Conservation (phyloP, 2,888 invertebrate genomes). For the Phaedon cochleariae region DNA sequence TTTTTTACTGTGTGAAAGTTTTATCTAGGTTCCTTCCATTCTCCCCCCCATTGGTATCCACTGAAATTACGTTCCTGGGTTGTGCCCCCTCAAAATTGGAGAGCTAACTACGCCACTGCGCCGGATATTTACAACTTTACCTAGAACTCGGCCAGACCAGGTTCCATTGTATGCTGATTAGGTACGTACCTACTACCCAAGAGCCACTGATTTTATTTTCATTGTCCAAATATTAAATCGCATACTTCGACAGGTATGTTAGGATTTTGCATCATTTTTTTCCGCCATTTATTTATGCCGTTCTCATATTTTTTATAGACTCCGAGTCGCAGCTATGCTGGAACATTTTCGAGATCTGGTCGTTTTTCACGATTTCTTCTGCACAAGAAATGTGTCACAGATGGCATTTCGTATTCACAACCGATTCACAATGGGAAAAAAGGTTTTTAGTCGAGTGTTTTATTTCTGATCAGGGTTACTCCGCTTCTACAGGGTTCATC, state of each 20-base stretch:
- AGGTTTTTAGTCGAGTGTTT: no score
- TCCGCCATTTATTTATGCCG: slow-evolving; percentile 5
- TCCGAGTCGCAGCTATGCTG: not conserved
- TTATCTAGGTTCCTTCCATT: no score
- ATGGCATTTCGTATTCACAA: not conserved
- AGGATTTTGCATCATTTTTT: slow-evolving; percentile 21
- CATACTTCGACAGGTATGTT: slow-evolving; percentile 30
- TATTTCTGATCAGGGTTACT: no score
- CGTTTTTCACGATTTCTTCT: not conserved
- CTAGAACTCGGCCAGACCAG: slow-evolving; percentile 12
- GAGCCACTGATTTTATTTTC: slow-evolving; percentile 39
- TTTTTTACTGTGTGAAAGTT: no score
- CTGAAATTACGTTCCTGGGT: no score
- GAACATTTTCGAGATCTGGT: not conserved
- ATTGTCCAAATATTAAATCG: slow-evolving; percentile 43
- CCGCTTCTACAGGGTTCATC: no score
- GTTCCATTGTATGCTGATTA: slow-evolving; percentile 48
- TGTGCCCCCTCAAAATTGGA: no score
- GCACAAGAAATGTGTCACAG: no score
- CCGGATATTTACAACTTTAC: not conserved
- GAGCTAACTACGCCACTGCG: not conserved
- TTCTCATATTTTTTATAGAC: not conserved
- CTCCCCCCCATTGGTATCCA: no score
- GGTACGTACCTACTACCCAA: slow-evolving; percentile 43
- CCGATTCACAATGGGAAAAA: no score